Conservation (phyloP, 1,140 invertebrate species). For the Tenebrio molitor region DNA sequence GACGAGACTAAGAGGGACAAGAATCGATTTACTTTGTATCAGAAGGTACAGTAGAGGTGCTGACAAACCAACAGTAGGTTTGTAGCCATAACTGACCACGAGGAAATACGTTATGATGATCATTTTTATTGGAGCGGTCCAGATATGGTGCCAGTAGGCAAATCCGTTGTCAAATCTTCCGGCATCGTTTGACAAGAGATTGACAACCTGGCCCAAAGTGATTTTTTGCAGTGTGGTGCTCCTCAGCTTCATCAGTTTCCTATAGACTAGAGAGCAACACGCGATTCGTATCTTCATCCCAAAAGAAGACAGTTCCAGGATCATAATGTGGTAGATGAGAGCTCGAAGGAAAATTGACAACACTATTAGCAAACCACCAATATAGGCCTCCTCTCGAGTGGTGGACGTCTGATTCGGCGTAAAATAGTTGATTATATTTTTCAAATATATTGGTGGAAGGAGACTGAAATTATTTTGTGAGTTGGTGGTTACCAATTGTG, state of each 20-base stretch:
- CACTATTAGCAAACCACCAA: neutral
- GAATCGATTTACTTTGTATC: neutral
- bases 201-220: neutral
- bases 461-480: neutral
- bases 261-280: neutral
- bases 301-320: neutral
- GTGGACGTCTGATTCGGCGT: neutral
- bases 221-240: neutral
- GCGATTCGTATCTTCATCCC: conserved; percentile 19
- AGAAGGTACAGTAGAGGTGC: neutral
- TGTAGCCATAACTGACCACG: neutral
- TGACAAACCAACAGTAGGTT: neutral
- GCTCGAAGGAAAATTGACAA: neutral
- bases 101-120: neutral
- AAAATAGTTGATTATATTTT: neutral
- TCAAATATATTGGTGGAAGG: neutral
- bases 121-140: neutral
- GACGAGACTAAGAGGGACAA: neutral
- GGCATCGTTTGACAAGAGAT: neutral
- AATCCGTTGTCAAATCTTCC: neutral
- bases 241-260: neutral
- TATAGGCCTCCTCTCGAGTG: neutral
- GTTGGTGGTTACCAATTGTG: neutral
- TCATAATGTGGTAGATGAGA: neutral
- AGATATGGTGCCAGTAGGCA: neutral